Evolutionary conservation across 2,797 vertebrate genomes (phyloP), one percentile per base, ranked within the genome.

Genomic region (Vespertilio murinus): DNA sequence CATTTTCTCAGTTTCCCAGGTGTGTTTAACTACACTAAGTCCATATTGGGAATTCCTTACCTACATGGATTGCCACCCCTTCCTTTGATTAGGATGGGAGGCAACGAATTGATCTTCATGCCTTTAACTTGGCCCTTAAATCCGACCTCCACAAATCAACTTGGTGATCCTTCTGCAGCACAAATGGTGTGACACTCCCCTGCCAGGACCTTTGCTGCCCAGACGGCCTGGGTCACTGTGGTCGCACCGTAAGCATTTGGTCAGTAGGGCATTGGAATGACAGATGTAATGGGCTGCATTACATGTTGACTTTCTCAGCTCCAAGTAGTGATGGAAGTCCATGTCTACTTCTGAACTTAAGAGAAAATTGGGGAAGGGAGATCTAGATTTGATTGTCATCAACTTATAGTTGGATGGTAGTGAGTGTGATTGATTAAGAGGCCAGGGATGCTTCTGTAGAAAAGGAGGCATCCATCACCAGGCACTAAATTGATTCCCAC

Each of bases 1-100:
- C n/a, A 49, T 78, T 80, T 94, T 47, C 71, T 87, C 8, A 45
- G 45, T 30, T 75, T 49, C 61, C 85, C 22, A 33, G 28, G 17
- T 42, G 7, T 35, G 75, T 33, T 64, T 42, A 40, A 67, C 4
- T 14, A 6, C 40, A 8, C n/a, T 28, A 56, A 83, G 22, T 45
- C 40, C 28, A 35, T 10, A 54, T 23, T 33, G n/a, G 25, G 1
- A 71, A n/a, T 73, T 11, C 7, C 40, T 30, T 20, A 30, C 22
- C 28, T 7, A 52, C 33, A 38, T 17, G 35, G 18, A 18, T 3
- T 56, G 28, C 7, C 11, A 11, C 8, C 13, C 6, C 16, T 49
- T 18, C 4, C 38, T 83, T 25, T 8, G 22, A 35, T 84, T n/a
- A 49, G 11, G 12, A 1, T 5, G 20, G 74, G 6, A 67, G 33